Percentiles rank a stretch among this genome's conserved stretches.
Evolutionary conservation across 35 echinoderm and acorn worm species (phyloP).

Genomic region (Heliocidaris erythrogramma): DNA sequence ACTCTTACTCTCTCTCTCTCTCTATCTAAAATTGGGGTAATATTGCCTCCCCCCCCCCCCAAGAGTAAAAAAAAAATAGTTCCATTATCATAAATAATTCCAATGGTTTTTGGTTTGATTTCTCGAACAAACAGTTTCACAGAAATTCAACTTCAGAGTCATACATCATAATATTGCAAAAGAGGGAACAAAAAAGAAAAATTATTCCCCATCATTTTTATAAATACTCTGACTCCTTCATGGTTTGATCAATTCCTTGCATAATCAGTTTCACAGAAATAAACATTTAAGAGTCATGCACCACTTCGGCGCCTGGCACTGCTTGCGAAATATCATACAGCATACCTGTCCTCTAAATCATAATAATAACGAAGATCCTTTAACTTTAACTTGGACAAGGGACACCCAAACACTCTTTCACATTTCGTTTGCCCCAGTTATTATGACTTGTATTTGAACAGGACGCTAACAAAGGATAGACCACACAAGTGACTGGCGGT

Average conservation of each 20-base stretch:
- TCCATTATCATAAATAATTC: too few relatives aligned
- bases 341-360: not conserved
- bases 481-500: not conserved
- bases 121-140: too few relatives aligned
- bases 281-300: not conserved
- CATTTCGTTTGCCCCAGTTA: not conserved
- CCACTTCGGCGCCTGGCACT: not conserved
- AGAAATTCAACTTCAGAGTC: not conserved
- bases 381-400: not conserved
- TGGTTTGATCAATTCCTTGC: not conserved
- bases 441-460: not conserved
- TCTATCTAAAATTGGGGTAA: too few relatives aligned
- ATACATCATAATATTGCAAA: not conserved
- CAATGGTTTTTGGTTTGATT: too few relatives aligned
- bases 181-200: too few relatives aligned
- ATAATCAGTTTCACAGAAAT: not conserved
- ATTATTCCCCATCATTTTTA: too few relatives aligned
- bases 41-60: too few relatives aligned
- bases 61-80: too few relatives aligned
- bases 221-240: not conserved
- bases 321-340: not conserved
- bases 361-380: not conserved
- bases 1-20: too few relatives aligned
- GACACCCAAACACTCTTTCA: not conserved
- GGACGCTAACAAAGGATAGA: not conserved